Evolutionary conservation across 2,888 invertebrate species (phyloP).

Genomic region (Bruchidius siliquastri): DNA sequence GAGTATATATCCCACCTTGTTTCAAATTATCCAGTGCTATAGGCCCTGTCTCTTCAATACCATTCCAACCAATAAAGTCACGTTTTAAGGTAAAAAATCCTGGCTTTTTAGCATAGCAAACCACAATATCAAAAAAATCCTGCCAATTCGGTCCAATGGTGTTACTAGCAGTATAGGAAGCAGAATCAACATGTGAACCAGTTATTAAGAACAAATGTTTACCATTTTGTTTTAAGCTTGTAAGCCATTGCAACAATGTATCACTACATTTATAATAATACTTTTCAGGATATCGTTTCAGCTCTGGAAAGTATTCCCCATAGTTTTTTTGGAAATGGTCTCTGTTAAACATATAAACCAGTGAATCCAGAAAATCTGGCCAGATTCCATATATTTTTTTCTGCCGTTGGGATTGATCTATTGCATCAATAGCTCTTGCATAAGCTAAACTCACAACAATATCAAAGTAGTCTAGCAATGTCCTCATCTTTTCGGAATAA

Average conservation of each 20-base stretch:
- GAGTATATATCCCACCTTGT: constrained; percentile 52
- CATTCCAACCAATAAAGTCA: constrained; percentile 53
- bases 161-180: constrained; percentile 57
- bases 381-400: constrained; percentile 55
- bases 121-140: constrained; percentile 45
- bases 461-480: constrained; percentile 71
- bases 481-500: constrained; percentile 54
- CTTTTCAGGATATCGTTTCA: constrained; percentile 55
- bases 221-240: constrained; percentile 49
- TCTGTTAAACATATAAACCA: constrained; percentile 57
- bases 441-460: constrained; percentile 61
- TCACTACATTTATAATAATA: constrained; percentile 57
- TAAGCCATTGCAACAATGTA: constrained; percentile 56
- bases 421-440: constrained; percentile 61
- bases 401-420: constrained; percentile 46
- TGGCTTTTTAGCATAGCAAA: constrained; percentile 70
- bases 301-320: constrained; percentile 58
- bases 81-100: constrained; percentile 61
- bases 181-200: constrained; percentile 69
- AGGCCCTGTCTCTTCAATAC: constrained; percentile 42
- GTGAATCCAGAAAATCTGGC: constrained; percentile 59
- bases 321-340: constrained; percentile 53
- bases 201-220: constrained; percentile 65
- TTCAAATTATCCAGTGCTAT: constrained; percentile 44
- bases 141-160: constrained; percentile 42